Percentiles rank a stretch among this genome's conserved stretches.
Conservation (phyloP, 2,888 invertebrate species). For the Aricia artaxerxes region DNA sequence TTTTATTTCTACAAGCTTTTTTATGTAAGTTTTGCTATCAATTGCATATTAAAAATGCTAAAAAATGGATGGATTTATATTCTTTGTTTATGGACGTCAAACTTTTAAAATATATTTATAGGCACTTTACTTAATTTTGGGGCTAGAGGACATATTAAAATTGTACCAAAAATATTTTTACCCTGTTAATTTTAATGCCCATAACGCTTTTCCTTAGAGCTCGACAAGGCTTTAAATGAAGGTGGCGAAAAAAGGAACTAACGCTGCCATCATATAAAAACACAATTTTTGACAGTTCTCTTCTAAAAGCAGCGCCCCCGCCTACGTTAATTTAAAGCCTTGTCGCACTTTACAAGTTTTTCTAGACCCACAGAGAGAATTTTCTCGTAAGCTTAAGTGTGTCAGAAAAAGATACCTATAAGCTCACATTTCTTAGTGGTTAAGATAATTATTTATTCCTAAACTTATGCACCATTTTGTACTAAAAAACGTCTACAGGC, state of each 20-base stretch:
- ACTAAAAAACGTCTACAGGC: background rate
- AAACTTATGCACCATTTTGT: background rate
- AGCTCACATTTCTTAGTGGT: background rate
- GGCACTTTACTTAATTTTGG: background rate
- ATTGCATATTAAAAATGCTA: background rate
- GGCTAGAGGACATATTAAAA: background rate
- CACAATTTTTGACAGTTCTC: too few relatives aligned
- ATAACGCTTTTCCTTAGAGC: background rate
- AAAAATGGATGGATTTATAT: constrained; percentile 4
- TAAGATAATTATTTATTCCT: background rate
- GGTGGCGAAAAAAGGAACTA: too few relatives aligned
- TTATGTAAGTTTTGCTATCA: background rate
- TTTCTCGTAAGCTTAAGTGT: background rate
- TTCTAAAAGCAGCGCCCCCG: too few relatives aligned
- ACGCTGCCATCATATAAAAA: too few relatives aligned
- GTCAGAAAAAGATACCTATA: too few relatives aligned
- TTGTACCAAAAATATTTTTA: background rate
- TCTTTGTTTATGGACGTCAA: background rate
- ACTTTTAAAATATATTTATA: background rate
- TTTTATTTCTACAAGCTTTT: background rate
- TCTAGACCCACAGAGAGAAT: background rate
- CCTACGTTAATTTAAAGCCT: too few relatives aligned
- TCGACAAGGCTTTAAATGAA: too few relatives aligned
- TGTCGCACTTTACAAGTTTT: background rate
- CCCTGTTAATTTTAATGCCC: background rate